Evolutionary conservation across 2,113 vertebrate species (phyloP), one percentile per base, ranked within the genome.

Genomic region (Peromyscus californicus): DNA sequence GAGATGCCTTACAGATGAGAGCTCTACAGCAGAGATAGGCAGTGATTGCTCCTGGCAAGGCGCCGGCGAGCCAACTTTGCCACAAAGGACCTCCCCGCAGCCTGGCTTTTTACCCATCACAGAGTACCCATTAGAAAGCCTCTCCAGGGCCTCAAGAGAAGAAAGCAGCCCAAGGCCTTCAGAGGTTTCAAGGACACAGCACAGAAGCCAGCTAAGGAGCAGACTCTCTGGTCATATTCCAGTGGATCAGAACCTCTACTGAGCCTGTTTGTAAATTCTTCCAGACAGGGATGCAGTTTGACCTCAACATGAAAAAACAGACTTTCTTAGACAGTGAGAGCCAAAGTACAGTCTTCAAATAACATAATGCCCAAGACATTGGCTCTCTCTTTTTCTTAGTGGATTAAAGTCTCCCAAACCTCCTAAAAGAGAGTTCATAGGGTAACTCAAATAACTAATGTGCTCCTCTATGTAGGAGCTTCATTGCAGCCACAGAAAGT

Each of bases 1-100:
- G 76, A 75, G 94, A 96, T 72, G 85, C 89, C 57, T 91, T 94
- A 11, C 94, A 96, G 95, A 97, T 89, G 88, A 94, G 16, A 87
- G 78, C 78, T 83, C 80, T 75, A 22, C 76, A 48, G 94, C 86
- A 70, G 57, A 57, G 54, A 83, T 91, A 91, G 39, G 48, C 51
- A 90, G 69, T 93, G 85, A 96, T n/a, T 94, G 65, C 9, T 3
- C 76, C 76, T 97, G 96, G 95, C 94, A 93, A 75, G 22, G 76
- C 45, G 86, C 96, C 92, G 24, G 36, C 0, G 6, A 22, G 10
- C 95, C 15, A 51, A 78, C 45, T 94, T 83, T 63, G 76, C 82
- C 65, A 26, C 76, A 91, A 86, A 82, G 16, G 17, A 54, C 51
- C 89, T 96, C 57, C 86, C 54, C 0, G 4, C 54, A 79, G 39